Conservation (phyloP, 53 echinoderm and acorn worm species). For the Zoroaster sp. region DNA sequence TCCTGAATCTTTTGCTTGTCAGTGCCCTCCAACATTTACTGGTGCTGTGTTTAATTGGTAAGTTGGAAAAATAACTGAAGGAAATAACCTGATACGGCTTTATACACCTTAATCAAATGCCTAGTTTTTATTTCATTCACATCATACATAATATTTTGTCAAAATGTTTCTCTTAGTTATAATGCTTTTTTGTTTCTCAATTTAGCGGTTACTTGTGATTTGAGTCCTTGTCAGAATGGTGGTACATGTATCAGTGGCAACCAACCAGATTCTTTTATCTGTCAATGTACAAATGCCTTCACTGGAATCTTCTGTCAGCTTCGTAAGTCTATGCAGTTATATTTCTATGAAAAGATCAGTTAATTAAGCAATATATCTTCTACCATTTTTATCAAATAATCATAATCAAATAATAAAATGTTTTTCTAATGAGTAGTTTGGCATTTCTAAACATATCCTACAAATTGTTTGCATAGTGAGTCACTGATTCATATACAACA, state of each 20-base stretch:
- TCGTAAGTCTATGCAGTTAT: constrained; percentile 47
- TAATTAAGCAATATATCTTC: no score
- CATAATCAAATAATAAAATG: no score
- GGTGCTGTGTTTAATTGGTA: constrained; percentile 39
- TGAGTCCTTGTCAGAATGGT: constrained; percentile 60
- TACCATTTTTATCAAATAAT: no score
- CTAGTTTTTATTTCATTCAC: no score
- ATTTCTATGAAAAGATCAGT: no score
- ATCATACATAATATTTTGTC: background rate
- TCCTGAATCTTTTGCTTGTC: constrained; percentile 24
- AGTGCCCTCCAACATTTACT: constrained; percentile 36
- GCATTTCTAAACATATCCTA: no score
- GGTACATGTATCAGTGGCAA: constrained; percentile 55
- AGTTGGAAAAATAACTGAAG: background rate
- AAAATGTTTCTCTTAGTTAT: background rate
- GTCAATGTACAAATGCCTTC: constrained; percentile 42
- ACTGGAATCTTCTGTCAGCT: constrained; percentile 29
- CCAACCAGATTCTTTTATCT: constrained; percentile 24
- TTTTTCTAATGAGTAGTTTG: no score
- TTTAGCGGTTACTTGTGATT: constrained; percentile 48
- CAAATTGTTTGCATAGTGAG: no score
- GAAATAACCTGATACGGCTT: background rate
- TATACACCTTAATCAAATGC: no score
- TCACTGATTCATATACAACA: no score
- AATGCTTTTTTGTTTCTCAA: background rate